Percentiles rank a stretch among this genome's conserved stretches.
Conservation (phyloP, 2,113 vertebrate species). For the Rynchops niger region DNA sequence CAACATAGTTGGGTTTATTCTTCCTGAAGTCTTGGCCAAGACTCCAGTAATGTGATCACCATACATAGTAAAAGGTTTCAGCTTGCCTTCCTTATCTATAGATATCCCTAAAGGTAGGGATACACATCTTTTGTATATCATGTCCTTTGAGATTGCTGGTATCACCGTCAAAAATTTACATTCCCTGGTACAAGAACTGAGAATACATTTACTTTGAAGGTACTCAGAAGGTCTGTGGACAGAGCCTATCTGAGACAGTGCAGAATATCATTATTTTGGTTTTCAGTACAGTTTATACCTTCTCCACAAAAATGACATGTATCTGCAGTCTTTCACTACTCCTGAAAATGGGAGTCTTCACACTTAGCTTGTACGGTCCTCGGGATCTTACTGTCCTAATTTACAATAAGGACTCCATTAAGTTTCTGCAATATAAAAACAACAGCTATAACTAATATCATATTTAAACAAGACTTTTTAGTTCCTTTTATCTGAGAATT, state of each 20-base stretch:
- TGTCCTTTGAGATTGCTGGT: neutral
- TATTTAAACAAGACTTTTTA: neutral
- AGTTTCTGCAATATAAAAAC: neutral
- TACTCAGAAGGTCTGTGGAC: neutral
- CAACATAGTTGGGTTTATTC: neutral
- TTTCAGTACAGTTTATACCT: neutral
- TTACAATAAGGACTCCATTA: neutral
- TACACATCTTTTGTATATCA: neutral
- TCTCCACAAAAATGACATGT: neutral
- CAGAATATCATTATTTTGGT: neutral
- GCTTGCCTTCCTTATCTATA: neutral
- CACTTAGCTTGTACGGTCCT: neutral
- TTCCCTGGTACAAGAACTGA: neutral
- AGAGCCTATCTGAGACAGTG: neutral
- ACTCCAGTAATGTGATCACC: neutral
- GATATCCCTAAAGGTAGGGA: neutral
- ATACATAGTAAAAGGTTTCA: neutral
- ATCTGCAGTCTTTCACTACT: neutral
- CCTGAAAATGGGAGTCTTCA: neutral
- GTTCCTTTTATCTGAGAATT: neutral
- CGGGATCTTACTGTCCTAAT: neutral
- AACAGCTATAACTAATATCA: neutral
- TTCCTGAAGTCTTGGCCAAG: neutral
- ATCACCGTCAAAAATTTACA: neutral
- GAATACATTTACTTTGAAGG: neutral